Conservation (phyloP, 2,797 vertebrate genomes). For the Anguilla marmorata region DNA sequence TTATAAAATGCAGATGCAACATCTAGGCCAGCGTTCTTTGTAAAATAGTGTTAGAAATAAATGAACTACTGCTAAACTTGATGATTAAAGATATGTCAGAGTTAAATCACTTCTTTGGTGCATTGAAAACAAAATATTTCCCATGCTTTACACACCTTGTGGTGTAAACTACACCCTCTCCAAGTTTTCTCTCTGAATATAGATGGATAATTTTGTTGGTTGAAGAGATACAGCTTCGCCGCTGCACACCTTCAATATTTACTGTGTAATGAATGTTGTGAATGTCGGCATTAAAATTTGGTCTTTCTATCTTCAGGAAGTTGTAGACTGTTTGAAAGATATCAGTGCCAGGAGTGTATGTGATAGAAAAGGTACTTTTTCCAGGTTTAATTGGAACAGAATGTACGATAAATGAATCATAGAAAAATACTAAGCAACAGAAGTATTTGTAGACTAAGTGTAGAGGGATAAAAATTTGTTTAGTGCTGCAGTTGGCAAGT, state of each 20-base stretch:
- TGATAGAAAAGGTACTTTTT: too few species aligned
- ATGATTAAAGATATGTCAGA: neutral
- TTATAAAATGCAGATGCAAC: neutral
- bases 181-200: neutral
- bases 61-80: too few species aligned
- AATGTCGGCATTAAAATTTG: neutral
- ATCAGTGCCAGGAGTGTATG: neutral
- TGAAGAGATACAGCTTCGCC: neutral
- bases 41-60: neutral
- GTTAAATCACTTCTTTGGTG: too few species aligned
- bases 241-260: neutral
- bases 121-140: too few species aligned
- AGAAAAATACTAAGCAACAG: neutral
- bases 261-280: neutral
- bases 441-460: neutral
- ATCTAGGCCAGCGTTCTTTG: neutral
- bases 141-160: too few species aligned
- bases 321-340: neutral
- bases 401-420: neutral
- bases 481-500: neutral
- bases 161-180: too few species aligned
- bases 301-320: neutral
- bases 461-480: neutral
- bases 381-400: neutral
- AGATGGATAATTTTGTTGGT: neutral